Evolutionary conservation across 2,888 invertebrate genomes (phyloP).

Genomic region (Chelonus formosanus): DNA sequence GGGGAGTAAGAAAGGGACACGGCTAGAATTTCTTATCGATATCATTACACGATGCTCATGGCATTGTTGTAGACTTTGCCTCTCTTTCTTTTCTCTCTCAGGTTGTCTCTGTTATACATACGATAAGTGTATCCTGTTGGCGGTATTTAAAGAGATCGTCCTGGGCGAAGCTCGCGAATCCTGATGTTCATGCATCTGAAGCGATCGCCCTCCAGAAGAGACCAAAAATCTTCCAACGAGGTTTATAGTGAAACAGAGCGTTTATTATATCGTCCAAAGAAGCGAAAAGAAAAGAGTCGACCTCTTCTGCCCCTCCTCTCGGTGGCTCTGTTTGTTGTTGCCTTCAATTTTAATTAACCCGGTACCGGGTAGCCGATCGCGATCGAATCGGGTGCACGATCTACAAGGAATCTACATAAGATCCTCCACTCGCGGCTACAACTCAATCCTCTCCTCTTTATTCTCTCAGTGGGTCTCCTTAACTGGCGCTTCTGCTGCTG

Average conservation of each 20-base stretch:
- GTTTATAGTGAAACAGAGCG: conserved; percentile 23
- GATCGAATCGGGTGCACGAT: conserved; percentile 67
- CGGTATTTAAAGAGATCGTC: conserved; percentile 33
- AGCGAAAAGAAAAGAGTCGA: conserved; percentile 29
- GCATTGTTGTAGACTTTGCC: conserved; percentile 29
- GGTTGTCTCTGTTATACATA: conserved; percentile 8
- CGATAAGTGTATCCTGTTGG: conserved; percentile 38
- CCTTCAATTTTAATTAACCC: conserved; percentile 66
- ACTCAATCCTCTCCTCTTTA: conserved; percentile 61
- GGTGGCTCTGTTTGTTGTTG: conserved; percentile 25
- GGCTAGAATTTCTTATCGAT: conserved; percentile 30
- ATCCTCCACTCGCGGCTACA: conserved; percentile 65
- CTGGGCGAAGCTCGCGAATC: conserved; percentile 19
- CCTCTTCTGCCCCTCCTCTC: background rate
- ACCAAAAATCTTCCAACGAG: conserved; percentile 23
- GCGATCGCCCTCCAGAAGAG: conserved; percentile 13
- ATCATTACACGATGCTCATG: conserved; percentile 28
- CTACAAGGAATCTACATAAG: conserved; percentile 67
- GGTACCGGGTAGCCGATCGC: conserved; percentile 64
- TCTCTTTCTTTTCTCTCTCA: background rate
- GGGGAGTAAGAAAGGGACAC: conserved; percentile 18
- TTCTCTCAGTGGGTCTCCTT: conserved; percentile 45
- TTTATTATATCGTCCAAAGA: conserved; percentile 28
- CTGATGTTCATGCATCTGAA: background rate
- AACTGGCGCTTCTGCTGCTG: conserved; percentile 37